Evolutionary conservation across 2,797 vertebrate genomes (phyloP).

Genomic region (Pachyuromys duprasi): DNA sequence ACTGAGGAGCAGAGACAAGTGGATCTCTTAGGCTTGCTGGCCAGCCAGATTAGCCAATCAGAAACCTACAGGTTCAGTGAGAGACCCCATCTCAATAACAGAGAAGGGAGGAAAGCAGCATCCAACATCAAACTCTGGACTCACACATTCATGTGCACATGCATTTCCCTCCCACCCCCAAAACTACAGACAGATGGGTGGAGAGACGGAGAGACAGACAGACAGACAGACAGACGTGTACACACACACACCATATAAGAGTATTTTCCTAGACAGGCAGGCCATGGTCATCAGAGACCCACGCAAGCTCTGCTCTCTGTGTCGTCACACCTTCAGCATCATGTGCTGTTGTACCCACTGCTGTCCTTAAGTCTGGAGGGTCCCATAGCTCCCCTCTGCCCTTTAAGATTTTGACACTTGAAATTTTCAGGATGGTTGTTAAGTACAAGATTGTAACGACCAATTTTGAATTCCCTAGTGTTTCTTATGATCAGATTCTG

Average conservation of each 20-base stretch:
- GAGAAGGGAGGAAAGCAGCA: background rate
- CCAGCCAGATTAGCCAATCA: background rate
- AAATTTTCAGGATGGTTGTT: background rate
- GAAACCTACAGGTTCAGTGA: background rate
- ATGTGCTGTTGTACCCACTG: background rate
- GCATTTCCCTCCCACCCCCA: background rate
- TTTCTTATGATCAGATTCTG: background rate
- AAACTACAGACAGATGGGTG: background rate
- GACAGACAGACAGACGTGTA: background rate
- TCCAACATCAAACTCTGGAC: background rate
- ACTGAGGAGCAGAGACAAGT: background rate
- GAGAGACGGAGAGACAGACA: background rate
- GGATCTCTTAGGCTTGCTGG: background rate
- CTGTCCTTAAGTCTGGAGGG: background rate
- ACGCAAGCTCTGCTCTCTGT: background rate
- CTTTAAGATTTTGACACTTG: slow-evolving; percentile 5
- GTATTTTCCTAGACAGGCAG: background rate
- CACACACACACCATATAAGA: background rate
- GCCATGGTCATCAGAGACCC: background rate
- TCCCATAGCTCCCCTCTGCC: background rate
- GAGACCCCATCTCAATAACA: background rate
- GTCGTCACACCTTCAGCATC: background rate
- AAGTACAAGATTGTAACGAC: background rate
- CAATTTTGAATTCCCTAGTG: slow-evolving; percentile 3
- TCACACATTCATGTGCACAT: background rate